phyloP scores from a whole-genome alignment of 2,797 vertebrate genomes.

The Halcyon chelicuti region DNA sequence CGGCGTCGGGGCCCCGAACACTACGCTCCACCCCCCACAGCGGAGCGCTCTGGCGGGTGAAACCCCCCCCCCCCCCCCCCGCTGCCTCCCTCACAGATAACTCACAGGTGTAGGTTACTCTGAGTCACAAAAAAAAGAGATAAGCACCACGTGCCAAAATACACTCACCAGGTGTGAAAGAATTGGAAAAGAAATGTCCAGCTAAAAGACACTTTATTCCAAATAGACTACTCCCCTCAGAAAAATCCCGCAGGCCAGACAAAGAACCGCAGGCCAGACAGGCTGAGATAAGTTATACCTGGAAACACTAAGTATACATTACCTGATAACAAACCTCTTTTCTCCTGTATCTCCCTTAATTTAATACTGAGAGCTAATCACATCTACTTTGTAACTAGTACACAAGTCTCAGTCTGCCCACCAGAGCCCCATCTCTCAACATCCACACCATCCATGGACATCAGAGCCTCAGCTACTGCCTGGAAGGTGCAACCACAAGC shows the following conservation, averaged over 20 bases:
- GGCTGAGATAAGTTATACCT: not conserved
- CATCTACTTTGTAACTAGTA: not conserved
- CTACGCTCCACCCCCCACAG: no score
- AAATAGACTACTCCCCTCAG: not conserved
- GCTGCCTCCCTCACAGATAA: constrained; percentile 9
- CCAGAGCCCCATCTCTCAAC: not conserved
- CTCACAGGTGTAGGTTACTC: constrained; percentile 23
- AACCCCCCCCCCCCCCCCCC: no score
- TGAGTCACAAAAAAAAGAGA: not conserved
- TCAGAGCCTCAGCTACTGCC: not conserved
- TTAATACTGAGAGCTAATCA: not conserved
- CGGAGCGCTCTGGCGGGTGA: no score
- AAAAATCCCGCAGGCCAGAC: not conserved
- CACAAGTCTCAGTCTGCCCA: not conserved
- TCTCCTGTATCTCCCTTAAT: not conserved
- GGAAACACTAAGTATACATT: not conserved
- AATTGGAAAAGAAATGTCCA: not conserved
- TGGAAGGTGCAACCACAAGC: not conserved
- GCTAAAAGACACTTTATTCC: not conserved
- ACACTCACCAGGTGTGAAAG: not conserved
- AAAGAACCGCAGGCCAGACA: not conserved
- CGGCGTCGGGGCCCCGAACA: no score
- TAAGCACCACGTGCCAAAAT: not conserved
- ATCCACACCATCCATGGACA: not conserved
- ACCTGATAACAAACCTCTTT: not conserved